Evolutionary conservation across 2,113 vertebrate species (phyloP), one percentile per base, ranked within the genome.

Genomic region (Stigmatopora nigra): DNA sequence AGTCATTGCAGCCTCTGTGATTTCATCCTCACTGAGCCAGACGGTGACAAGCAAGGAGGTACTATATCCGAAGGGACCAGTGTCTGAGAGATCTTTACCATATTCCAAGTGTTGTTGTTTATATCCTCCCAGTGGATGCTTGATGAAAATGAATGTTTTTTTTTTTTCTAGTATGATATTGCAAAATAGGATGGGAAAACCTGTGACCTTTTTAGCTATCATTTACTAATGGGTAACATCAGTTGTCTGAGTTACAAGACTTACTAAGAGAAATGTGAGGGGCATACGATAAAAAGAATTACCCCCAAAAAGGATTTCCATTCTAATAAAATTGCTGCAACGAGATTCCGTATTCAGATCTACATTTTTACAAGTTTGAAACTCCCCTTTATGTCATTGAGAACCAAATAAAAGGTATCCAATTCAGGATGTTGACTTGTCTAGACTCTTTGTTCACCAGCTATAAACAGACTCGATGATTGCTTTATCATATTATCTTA

Each of bases 1-100:
- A 83, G 78, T 76, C 79, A 75, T 79, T 79, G 71, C 66, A 41
- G 78, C 67, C 35, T 41, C 67, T 16, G 62, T 81, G 83, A 86
- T 84, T 83, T 80, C 69, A 76, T 76, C 82, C 73, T 71, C 64
- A 46, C 53, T 44, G 60, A 72, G 76, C 38, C 57, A 13, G 71
- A 64, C 59, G 45, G 76, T 71, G 76, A 81, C 61, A 48, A 70
- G 62, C 68, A 17, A 66, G 47, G 47, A 7, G 63, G 51, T 65
- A 31, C 25, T 31, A 71, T 56, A 76, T 51, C 47, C 59, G 19
- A 52, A 53, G 60, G 67, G 71, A 73, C 25, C 41, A 35, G 2
- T 51, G 65, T 58, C 58, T 4, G 55, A 64, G 68, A 64, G 11
- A 25, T 53, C 61, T 6, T 10, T 20, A 59, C 51, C 20, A 2